Evolutionary conservation across 2,888 invertebrate species (phyloP), one percentile per base, ranked within the genome.

Genomic region (Papilio demoleus): DNA sequence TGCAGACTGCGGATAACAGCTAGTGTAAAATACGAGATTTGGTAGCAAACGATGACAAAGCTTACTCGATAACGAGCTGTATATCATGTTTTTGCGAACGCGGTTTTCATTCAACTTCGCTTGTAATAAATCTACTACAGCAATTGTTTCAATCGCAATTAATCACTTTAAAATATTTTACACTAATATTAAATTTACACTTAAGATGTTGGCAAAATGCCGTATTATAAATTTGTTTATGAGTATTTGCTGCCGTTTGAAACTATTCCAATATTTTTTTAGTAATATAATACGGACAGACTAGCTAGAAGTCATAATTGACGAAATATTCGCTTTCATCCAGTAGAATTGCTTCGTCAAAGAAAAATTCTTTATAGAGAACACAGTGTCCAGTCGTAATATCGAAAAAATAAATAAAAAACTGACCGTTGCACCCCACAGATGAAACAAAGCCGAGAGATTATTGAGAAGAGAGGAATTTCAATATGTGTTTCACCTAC

Each of bases 1-100:
- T 31, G 31, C 31, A 31, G 31, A 31, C 31, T 31, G n/a, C n/a
- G 31, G 31, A 31, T 31, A 31, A 31, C 31, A 31, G 8, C 47
- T 8, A 31, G 53, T 27, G 53, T 17, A 56, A 56, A 56, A 17
- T n/a, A n/a, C n/a, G 53, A 22, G n/a, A 17, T 17, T 56, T 53
- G n/a, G 53, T 31, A 31, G 27, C 24, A 38, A 36, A 64, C 36
- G 19, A 38, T 64, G 38, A 50, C 50, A 64, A 38, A 17, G 24
- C 50, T 11, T 38, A 11, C 38, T 64, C 38, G 38, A 38, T 50
- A 38, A 62, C 14, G 19, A 50, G 38, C 53, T 17, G 40, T 56
- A 56, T 19, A 56, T 65, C 56, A 65, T 40, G 65, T 65, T 65
- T 65, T 40, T 19, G 65, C 40, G 56, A 31, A 31, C 56, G 65